These are phyloP conservation scores for Spatulosminthurus flaviceps DNA, from an alignment of 2,888 invertebrate species.

Conservation along the genomic window DNA sequence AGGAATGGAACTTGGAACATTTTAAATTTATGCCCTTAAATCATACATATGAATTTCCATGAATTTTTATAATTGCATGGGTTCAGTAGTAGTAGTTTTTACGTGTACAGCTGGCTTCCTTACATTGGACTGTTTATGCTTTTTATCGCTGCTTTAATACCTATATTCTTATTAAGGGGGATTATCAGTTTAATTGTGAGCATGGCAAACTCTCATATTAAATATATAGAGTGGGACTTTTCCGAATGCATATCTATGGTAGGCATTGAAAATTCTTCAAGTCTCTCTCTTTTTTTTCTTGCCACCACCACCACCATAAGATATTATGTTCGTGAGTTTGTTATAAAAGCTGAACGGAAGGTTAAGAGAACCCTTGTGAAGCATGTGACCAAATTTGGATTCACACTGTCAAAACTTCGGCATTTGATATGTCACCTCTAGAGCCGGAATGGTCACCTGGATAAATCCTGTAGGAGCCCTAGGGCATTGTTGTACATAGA, in stretches of 20 bases:
- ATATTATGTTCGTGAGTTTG: background rate
- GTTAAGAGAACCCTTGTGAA: constrained; percentile 56
- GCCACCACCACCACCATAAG: background rate
- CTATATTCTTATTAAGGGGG: no score
- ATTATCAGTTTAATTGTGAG: no score
- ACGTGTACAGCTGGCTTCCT: no score
- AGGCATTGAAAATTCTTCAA: background rate
- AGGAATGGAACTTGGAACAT: background rate
- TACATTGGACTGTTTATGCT: no score
- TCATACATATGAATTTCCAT: background rate
- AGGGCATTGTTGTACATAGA: background rate
- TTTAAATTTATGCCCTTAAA: constrained; percentile 18
- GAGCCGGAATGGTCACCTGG: constrained; percentile 38
- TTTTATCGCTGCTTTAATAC: no score
- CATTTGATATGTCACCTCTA: constrained; percentile 63
- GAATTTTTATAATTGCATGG: no score
- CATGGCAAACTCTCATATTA: no score
- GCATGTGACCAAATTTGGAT: constrained; percentile 60
- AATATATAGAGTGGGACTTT: no score
- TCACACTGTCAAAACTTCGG: constrained; percentile 63
- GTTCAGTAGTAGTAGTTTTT: no score
- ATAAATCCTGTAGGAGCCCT: background rate
- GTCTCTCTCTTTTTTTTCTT: constrained; percentile 1
- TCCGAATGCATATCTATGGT: no score
- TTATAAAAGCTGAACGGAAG: constrained; percentile 17